Evolutionary conservation across 2,113 vertebrate species (phyloP), one percentile per base, ranked within the genome.

Genomic region (Pantherophis guttatus): DNA sequence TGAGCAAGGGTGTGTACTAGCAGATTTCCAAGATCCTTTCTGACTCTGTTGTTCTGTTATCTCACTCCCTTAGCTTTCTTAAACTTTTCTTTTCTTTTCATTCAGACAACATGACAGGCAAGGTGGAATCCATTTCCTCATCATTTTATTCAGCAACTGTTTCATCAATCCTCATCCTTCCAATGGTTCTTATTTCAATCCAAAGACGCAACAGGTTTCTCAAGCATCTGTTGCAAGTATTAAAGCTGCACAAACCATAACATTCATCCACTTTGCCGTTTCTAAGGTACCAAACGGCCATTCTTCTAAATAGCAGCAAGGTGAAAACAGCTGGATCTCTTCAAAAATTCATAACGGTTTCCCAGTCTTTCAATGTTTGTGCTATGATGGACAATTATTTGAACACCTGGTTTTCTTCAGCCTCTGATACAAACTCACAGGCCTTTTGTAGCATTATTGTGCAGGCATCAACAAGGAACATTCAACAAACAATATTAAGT

Each of bases 351-450:
- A 55, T 23, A 8, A 13, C 0, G 85, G 90, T 75, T 48, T 0
- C 0, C 29, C 62, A 17, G 1, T 65, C 39, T 65, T 29, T 87
- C 19, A 89, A 13, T 92, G 91, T 54, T 86, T 92, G 87, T n/a
- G n/a, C 6, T 5, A 29, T 89, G 90, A 90, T 94, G 92, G 90
- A 15, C 88, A 87, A 93, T 93, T 93, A 93, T 88, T 92, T 93
- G 91, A 89, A 95, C 26, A 10, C 12, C 54, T 94, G 26, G 19
- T 57, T 95, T n/a, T 94, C 0, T 33, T 88, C 89, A 54, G 86
- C 62, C 50, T 57, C 44, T 12, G 52, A 33, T 59, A 86, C 44
- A 53, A 59, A 53, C 44, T 86, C 29, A 53, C 5, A 13, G 52
- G 15, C 59, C 75, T 44, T 12, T 29, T 21, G 21, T 21, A n/a